Base-by-base conservation (phyloP, 2,113 vertebrate genomes). In the Eretmochelys imbricata region DNA sequence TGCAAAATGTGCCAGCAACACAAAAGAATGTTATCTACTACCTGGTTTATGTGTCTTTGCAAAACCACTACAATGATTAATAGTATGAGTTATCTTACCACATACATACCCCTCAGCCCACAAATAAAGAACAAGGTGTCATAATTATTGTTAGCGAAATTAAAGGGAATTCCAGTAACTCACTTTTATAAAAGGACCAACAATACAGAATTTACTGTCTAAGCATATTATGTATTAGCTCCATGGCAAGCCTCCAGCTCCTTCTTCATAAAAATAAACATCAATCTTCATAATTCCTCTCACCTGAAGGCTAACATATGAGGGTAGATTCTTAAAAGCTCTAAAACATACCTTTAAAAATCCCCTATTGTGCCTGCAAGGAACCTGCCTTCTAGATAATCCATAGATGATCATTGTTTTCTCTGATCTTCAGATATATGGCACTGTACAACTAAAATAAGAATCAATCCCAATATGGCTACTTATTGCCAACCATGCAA, bases 1-100 rank as follows among this genome's bases (percentile, higher is more conserved):
- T 91, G 96, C 88, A 59, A 82, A 92, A 78, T 59, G 78, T 87
- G 95, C 92, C 93, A 95, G 87, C 69, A 94, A 65, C 54, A 76
- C 75, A 80, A 25, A 89, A 80, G 49, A 90, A 79, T 46, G 9
- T 78, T 94, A 75, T 12, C 48, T 65, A 49, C 89, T 93, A 92
- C 87, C 50, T 91, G 87, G 87, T 65, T n/a, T 76, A 78, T 2
- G 0, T 91, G 57, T 48, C 90, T 93, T 79, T 69, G 59, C 78
- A 95, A 89, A 95, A 59, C 50, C 53, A 50, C 48, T 59, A 93
- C 51, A 42, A 65, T 92, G 81, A 76, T 38, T 81, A 97, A 46
- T 38, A 93, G 55, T 57, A 89, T 8, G 16, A 62, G 17, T 65
- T 86, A 78, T 31, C 81, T 55, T 94, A 62, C 51, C 82, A 85